Evolutionary conservation across 1,140 invertebrate genomes (phyloP).

Genomic region (Trichoplusia ni): DNA sequence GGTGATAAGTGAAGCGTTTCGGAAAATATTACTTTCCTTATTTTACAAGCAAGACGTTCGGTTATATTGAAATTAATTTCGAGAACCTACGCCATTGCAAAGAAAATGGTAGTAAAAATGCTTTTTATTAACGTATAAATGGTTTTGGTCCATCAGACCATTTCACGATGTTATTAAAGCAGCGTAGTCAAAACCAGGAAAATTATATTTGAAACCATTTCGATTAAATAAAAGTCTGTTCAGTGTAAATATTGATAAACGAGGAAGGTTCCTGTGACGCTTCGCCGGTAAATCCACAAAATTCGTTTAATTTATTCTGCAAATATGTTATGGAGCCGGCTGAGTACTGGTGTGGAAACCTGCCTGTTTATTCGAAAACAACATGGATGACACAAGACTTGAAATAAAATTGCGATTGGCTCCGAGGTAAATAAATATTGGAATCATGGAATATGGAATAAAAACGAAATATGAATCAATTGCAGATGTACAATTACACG

Average conservation of each 20-base stretch:
- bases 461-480: not conserved
- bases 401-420: slow-evolving; percentile 5
- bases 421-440: slow-evolving; percentile 1
- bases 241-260: not conserved
- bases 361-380: not conserved
- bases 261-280: not conserved
- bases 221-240: too few species aligned
- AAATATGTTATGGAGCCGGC: slow-evolving; percentile 2
- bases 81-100: too few species aligned
- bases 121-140: too few species aligned
- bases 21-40: not conserved
- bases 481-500: not conserved
- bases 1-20: slow-evolving; percentile 7
- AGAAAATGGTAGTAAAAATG: too few species aligned
- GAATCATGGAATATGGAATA: not conserved
- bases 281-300: not conserved
- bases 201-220: not conserved
- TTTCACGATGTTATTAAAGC: too few species aligned
- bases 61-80: too few species aligned
- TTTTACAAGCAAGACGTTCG: not conserved
- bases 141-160: too few species aligned
- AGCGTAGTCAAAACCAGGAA: too few species aligned
- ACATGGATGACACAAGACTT: not conserved
- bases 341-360: slow-evolving; percentile 15
- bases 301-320: slow-evolving; percentile 8